Conservation (phyloP, 2,113 vertebrate genomes). For the Tiliqua scincoides region DNA sequence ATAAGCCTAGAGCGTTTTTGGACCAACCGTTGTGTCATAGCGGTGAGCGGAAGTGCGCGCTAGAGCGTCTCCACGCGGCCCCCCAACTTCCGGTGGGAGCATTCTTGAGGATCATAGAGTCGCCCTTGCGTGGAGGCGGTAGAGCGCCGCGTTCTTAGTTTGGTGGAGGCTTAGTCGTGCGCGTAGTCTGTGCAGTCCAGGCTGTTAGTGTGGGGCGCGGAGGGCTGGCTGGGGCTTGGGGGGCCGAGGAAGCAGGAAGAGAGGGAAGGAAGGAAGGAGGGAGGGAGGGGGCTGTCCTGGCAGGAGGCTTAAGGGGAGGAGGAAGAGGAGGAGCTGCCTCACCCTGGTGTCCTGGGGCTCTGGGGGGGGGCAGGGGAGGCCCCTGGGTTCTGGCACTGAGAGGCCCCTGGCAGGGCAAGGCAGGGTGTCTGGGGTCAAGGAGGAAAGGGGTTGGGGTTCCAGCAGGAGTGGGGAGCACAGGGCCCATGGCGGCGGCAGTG, state of each 20-base stretch:
- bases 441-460: slow-evolving; percentile 23
- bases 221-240: not conserved
- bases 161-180: too few species aligned
- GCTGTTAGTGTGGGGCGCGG: not conserved
- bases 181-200: not conserved
- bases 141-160: not conserved
- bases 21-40: not conserved
- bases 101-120: not conserved
- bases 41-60: not conserved
- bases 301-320: not conserved
- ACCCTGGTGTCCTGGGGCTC: too few species aligned
- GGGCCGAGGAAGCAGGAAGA: not conserved
- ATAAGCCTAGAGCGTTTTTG: not conserved
- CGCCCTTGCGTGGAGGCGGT: not conserved
- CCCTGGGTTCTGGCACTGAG: not conserved
- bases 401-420: not conserved
- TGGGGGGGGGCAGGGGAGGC: not conserved
- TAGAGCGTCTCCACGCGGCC: not conserved
- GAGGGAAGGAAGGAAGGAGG: slow-evolving; percentile 35
- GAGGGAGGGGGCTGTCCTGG: slow-evolving; percentile 22
- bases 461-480: not conserved
- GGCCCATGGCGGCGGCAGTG: slow-evolving; percentile 12
- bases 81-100: not conserved
- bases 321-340: not conserved
- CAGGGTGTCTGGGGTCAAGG: slow-evolving; percentile 20